A percentile compares a stretch with the other conserved stretches of the same genome.
These are phyloP conservation scores for Candoia aspera DNA, from an alignment of 2,113 vertebrate genomes.

Conservation along the genomic window DNA sequence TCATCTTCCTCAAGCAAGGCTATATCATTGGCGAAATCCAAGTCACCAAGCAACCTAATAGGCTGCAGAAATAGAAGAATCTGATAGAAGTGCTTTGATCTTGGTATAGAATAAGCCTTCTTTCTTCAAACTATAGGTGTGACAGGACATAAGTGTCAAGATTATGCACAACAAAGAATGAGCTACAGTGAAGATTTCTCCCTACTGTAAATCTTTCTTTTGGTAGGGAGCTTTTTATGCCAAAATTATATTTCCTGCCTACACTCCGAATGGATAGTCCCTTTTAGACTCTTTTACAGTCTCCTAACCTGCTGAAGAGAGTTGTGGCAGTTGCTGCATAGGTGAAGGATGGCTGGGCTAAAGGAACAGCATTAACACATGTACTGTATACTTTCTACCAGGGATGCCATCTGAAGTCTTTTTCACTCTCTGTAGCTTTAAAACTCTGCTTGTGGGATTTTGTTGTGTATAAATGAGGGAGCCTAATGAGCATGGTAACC, in stretches of 20 bases:
- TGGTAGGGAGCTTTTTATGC: not conserved
- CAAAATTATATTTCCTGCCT: not conserved
- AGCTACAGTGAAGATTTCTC: not conserved
- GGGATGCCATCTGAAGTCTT: slow-evolving; percentile 12
- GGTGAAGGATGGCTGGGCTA: not conserved
- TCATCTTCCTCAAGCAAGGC: no score
- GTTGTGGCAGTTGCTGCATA: not conserved
- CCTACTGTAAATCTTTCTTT: not conserved
- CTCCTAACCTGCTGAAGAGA: not conserved
- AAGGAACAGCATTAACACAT: slow-evolving; percentile 12
- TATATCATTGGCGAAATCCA: no score
- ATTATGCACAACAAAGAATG: not conserved
- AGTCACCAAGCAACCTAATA: not conserved
- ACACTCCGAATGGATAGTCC: not conserved
- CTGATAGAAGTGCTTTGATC: not conserved
- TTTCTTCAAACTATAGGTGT: not conserved
- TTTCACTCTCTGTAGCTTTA: not conserved
- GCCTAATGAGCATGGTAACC: slow-evolving; percentile 59
- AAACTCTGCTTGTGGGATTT: slow-evolving; percentile 53
- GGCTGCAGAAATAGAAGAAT: not conserved
- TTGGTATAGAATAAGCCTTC: not conserved
- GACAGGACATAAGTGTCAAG: not conserved
- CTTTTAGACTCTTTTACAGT: no score
- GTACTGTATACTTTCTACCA: slow-evolving; percentile 35
- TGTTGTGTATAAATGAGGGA: slow-evolving; percentile 58